Percentiles rank a stretch among this genome's conserved stretches.
These are phyloP conservation scores for Tetheella fluctuosa DNA, from an alignment of 2,888 invertebrate genomes.

Conservation along the genomic window DNA sequence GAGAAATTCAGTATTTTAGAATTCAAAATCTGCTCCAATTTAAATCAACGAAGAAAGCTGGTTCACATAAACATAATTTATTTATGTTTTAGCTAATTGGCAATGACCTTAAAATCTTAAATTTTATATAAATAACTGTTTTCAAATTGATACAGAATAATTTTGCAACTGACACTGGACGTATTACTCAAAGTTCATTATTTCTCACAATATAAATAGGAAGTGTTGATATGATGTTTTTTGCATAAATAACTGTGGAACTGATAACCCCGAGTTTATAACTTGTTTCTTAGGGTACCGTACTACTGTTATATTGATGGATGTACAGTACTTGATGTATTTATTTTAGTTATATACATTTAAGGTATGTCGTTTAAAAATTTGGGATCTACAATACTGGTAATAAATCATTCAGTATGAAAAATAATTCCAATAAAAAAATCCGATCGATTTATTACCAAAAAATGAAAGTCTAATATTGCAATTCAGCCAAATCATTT, in stretches of 20 bases:
- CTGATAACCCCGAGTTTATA: background rate
- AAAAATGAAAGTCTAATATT: background rate
- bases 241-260: constrained; percentile 2
- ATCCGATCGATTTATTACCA: background rate
- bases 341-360: too few species aligned
- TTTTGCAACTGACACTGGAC: background rate
- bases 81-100: constrained; percentile 23
- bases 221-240: constrained; percentile 5
- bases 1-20: constrained; percentile 11
- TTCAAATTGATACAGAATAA: background rate
- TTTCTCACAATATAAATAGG: background rate
- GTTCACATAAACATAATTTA: constrained; percentile 14
- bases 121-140: constrained; percentile 13
- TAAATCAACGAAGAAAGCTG: constrained; percentile 17
- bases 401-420: constrained; percentile 1
- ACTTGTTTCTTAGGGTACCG: background rate
- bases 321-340: too few species aligned
- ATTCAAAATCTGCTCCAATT: constrained; percentile 2
- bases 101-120: constrained; percentile 19
- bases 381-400: background rate
- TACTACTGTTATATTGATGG: background rate
- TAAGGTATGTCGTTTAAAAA: background rate
- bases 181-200: background rate
- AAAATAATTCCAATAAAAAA: background rate
- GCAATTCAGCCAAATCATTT: constrained; percentile 2